Percentiles rank a stretch among this genome's conserved stretches.
phyloP scores from a whole-genome alignment of 2,888 invertebrate genomes.

The Microdon myrmicae region DNA sequence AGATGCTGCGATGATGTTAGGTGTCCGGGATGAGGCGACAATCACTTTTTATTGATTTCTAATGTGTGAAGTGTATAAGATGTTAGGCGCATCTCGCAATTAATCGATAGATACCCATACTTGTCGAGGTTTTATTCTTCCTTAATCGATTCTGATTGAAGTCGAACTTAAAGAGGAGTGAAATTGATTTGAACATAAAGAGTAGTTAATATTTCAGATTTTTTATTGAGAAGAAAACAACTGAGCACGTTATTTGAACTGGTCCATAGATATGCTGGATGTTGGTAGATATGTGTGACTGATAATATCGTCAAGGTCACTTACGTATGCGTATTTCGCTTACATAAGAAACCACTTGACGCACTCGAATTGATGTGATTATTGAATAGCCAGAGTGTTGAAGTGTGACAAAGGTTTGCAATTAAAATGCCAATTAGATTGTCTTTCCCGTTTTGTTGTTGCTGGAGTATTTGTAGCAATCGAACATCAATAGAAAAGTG shows the following conservation, averaged over 20 bases:
- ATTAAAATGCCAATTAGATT: too few species aligned
- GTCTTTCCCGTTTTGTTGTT: too few species aligned
- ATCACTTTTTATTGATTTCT: constrained; percentile 39
- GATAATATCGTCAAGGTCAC: constrained; percentile 33
- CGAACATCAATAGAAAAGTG: too few species aligned
- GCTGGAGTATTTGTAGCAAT: too few species aligned
- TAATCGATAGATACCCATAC: constrained; percentile 35
- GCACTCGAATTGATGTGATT: too few species aligned
- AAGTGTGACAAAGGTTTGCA: too few species aligned
- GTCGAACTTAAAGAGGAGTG: constrained; percentile 37
- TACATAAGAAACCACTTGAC: too few species aligned
- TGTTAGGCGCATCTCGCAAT: constrained; percentile 33
- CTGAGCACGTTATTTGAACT: constrained; percentile 8
- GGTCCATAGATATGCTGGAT: constrained; percentile 16
- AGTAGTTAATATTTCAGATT: constrained; percentile 24
- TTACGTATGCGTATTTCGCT: constrained; percentile 11
- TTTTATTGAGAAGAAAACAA: constrained; percentile 1
- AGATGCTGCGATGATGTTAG: constrained; percentile 24
- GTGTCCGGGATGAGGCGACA: background rate
- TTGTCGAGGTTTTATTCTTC: constrained; percentile 32
- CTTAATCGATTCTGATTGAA: constrained; percentile 51
- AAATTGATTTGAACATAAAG: constrained; percentile 49
- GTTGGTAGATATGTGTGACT: constrained; percentile 5
- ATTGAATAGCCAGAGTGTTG: too few species aligned
- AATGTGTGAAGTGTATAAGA: constrained; percentile 22